Evolutionary conservation across 2,888 invertebrate genomes (phyloP), one percentile per base, ranked within the genome.

Genomic region (Nomada ruficornis): DNA sequence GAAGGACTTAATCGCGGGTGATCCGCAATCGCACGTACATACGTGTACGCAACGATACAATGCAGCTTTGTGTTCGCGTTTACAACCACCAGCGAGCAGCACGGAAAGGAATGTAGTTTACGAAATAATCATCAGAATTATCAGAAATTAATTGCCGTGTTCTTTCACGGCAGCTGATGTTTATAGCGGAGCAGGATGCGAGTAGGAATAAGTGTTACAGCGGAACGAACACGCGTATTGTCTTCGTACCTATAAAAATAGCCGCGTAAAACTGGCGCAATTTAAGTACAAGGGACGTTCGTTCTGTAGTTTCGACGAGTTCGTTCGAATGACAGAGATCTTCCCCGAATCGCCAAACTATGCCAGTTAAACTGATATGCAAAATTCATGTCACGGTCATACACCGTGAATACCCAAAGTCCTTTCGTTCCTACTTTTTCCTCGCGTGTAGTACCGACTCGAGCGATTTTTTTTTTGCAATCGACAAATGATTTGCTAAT

Each of bases 1-100:
- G 88, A 85, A 89, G 89, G 89, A 87, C 86, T 88, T 85, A 85
- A 88, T 89, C 87, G 47, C 86, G 84, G 88, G 83, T 81, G 77
- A 83, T 83, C 71, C 82, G 55, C 64, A 62, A 75, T 71, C 64
- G 50, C 11, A 57, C 47, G 52, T 62, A 36, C 23, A 26, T 23
- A 23, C 60, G n/a, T 64, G 44, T 42, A 54, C 18, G 29, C 15
- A n/a, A 29, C 54, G 20, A 29, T 20, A 26, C 26, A 4, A 13
- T 2, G 7, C 42, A 10, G 3, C 10, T 13, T 54, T 36, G 2
- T 70, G 10, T 15, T 47, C 26, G 23, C 36, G 72, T 64, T 20
- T 26, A 11, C 20, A n/a, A 10, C 3, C 29, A 44, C 29, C 18
- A 26, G 2, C 55, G 50, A 57, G 55, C 62, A 3, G 26, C 3